A percentile compares a stretch with the other conserved stretches of the same genome.
Evolutionary conservation across 2,797 vertebrate genomes (phyloP).

Genomic region (Chelidonichthys spinosus): DNA sequence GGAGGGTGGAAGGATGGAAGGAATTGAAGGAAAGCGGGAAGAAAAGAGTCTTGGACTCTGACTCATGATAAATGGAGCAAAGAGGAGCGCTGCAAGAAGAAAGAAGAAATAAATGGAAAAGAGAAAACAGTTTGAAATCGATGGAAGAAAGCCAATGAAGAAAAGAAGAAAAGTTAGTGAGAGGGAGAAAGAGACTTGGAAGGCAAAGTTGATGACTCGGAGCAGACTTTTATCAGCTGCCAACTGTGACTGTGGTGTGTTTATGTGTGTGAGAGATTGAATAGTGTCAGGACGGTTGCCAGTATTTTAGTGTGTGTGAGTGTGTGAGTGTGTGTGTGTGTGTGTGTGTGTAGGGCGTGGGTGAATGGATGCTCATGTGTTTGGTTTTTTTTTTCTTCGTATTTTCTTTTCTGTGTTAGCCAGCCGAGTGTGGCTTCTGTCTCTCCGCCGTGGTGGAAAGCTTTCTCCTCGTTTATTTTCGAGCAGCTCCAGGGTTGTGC

Average conservation of each 20-base stretch:
- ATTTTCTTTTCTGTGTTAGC: conserved; percentile 50
- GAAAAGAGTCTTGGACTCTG: neutral
- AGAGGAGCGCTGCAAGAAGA: neutral
- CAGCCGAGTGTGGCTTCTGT: conserved; percentile 50
- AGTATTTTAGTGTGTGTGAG: conserved; percentile 26
- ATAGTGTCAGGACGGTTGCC: conserved; percentile 49
- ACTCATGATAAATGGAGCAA: neutral
- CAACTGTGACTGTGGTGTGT: conserved; percentile 59
- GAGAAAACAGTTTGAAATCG: neutral
- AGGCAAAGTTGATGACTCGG: conserved; percentile 55
- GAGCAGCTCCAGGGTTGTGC: conserved; percentile 18
- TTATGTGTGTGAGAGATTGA: conserved; percentile 56
- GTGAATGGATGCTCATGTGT: conserved; percentile 51
- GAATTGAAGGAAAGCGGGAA: neutral
- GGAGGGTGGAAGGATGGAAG: fast-evolving
- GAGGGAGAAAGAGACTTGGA: conserved; percentile 30
- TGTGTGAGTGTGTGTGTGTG: conserved; percentile 53
- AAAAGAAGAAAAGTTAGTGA: neutral
- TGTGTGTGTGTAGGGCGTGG: conserved; percentile 35
- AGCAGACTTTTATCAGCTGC: conserved; percentile 73
- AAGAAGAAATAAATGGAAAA: conserved; percentile 2
- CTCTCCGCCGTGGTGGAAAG: conserved; percentile 29
- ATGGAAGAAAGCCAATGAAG: conserved; percentile 12
- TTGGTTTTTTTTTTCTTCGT: conserved; percentile 33
- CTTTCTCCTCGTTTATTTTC: conserved; percentile 29